Conservation (phyloP, 1,140 invertebrate species). For the Euwallacea fornicatus region DNA sequence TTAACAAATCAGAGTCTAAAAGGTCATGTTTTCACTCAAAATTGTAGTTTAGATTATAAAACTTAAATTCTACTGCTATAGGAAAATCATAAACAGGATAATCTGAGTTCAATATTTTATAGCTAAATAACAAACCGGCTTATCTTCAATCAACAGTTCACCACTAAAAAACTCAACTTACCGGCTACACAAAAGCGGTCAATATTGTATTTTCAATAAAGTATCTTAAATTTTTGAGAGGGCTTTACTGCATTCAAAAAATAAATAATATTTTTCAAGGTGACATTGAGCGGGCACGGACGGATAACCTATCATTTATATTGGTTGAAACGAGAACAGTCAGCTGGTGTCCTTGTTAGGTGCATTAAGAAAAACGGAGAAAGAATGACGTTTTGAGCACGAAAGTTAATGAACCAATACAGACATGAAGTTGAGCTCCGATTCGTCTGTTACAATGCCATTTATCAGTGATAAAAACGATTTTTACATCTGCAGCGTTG, state of each 20-base stretch:
- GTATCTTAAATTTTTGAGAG: too few relatives aligned
- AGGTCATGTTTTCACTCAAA: slow-evolving; percentile 28
- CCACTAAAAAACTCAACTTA: slow-evolving; percentile 8
- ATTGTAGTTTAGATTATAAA: slow-evolving; percentile 13
- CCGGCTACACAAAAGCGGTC: neutral
- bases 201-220: too few relatives aligned
- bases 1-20: slow-evolving; percentile 26
- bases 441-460: too few relatives aligned
- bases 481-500: too few relatives aligned
- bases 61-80: neutral
- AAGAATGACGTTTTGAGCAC: too few relatives aligned
- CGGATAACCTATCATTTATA: too few relatives aligned
- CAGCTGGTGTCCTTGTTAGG: too few relatives aligned
- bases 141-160: slow-evolving; percentile 11
- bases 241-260: neutral
- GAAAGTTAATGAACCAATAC: too few relatives aligned
- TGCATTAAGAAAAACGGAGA: too few relatives aligned
- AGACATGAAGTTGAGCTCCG: too few relatives aligned
- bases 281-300: slow-evolving; percentile 1
- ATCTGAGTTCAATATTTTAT: slow-evolving; percentile 5
- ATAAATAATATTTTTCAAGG: slow-evolving; percentile 17
- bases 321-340: too few relatives aligned
- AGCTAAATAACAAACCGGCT: neutral
- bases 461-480: too few relatives aligned
- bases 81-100: neutral